These are phyloP conservation scores for Corydoras sp. DNA, from an alignment of 2,113 vertebrate genomes.

Conservation along the genomic window DNA sequence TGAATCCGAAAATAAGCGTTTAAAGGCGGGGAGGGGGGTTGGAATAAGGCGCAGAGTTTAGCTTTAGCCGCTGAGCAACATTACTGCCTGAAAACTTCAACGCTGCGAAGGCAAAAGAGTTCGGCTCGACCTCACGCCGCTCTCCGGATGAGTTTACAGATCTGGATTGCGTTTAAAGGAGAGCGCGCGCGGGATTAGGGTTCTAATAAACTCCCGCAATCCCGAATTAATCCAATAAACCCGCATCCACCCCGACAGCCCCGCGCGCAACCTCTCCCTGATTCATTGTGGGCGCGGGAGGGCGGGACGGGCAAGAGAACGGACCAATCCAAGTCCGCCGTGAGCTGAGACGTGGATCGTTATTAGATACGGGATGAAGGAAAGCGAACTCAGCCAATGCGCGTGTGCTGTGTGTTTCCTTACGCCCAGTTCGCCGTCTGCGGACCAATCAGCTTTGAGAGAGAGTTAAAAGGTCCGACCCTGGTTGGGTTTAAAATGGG, in stretches of 20 bases:
- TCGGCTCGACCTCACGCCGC: neutral
- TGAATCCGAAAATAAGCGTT: neutral
- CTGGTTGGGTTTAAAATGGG: neutral
- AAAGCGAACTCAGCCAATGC: constrained; percentile 28
- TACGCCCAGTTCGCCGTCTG: neutral
- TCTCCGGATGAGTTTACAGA: neutral
- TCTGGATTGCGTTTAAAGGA: neutral
- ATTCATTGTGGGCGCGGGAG: constrained; percentile 2
- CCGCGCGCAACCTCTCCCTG: neutral
- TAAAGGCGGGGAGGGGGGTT: neutral
- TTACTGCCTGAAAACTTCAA: neutral
- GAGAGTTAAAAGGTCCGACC: constrained; percentile 17
- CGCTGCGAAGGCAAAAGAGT: neutral
- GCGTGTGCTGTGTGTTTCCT: neutral
- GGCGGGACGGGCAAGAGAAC: neutral
- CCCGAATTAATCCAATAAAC: neutral
- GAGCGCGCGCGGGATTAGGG: neutral
- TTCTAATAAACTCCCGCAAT: neutral
- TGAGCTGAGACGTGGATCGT: neutral
- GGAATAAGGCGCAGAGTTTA: constrained; percentile 33
- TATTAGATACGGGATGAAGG: constrained; percentile 2
- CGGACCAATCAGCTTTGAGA: constrained; percentile 19
- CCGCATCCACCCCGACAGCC: neutral
- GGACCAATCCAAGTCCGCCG: neutral
- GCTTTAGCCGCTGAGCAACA: constrained; percentile 24